Percentiles rank a stretch among this genome's conserved stretches.
Evolutionary conservation across 2,797 vertebrate genomes (phyloP).

Genomic region (Linurgus olivaceus): DNA sequence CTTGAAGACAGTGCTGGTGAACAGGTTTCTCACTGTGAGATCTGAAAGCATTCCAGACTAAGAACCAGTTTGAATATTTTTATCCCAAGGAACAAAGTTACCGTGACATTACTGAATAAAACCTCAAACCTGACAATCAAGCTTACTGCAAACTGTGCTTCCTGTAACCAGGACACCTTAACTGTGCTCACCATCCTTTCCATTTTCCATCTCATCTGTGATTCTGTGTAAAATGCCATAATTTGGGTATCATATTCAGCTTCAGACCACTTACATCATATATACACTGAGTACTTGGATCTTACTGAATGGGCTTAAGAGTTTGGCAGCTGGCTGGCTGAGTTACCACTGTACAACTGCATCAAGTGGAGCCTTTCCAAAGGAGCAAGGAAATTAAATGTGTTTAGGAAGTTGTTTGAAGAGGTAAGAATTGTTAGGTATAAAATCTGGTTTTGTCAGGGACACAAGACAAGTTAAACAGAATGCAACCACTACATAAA

Average conservation of each 20-base stretch:
- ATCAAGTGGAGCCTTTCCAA: neutral
- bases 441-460: neutral
- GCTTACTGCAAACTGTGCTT: neutral
- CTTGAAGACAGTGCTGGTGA: neutral
- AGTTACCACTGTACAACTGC: neutral
- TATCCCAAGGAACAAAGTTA: neutral
- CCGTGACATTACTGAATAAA: neutral
- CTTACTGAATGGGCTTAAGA: neutral
- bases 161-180: neutral
- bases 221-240: neutral
- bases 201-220: neutral
- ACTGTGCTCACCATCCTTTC: neutral
- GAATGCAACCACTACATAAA: neutral
- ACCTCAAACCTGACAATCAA: neutral
- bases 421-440: neutral
- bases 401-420: neutral
- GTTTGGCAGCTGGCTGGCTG: neutral
- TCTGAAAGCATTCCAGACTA: neutral
- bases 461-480: slow-evolving; percentile 4
- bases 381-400: neutral
- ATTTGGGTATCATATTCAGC: neutral
- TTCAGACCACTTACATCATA: neutral
- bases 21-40: neutral
- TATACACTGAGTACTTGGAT: neutral
- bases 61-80: neutral